Evolutionary conservation across 92 coral and sea anemone species (phyloP), one percentile per base, ranked within the genome.

Genomic region (Pocillopora meandrina): DNA sequence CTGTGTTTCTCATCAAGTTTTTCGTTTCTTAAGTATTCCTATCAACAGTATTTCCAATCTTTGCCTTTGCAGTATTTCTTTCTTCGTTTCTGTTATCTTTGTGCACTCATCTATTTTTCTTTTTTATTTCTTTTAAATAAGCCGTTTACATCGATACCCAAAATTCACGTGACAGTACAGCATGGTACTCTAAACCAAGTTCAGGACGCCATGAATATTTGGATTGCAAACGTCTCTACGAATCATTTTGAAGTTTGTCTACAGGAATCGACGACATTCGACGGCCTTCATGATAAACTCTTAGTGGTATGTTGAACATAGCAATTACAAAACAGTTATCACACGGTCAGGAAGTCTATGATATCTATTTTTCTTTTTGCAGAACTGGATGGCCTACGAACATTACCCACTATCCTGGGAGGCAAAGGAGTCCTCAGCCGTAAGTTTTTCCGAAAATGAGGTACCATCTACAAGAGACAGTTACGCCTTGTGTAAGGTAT

Each of bases 241-340:
- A 76, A 14, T 23, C 75, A 76, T 61, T 84, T 84, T 58, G 74
- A 68, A 84, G 88, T 84, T 75, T 84, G 88, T 74, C 42, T 84
- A 63, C 58, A 59, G 17, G 88, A 84, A 49, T 75, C 72, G 60
- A 59, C 59, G 68, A 49, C 82, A 31, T 84, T 84, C 56, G 78
- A 78, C 49, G 88, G 88, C 64, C 70, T 57, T 18, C 88, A 84
- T 19, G 59, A 65, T 13, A 76, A 75, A 14, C 26, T 84, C 14
- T 12, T 8, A 20, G 64, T 84, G 61, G 88, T 84, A 76, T 14
- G 68, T 17, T 9, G 14, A 59, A 59, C 62, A 12, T 59, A 42
- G 52, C 52, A 12, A 59, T 59, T 59, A 59, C 0, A 12, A 12
- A 59, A 12, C 62, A 59, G 18, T 59, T 16, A 12, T 3, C 14